Evolutionary conservation across 2,113 vertebrate species (phyloP), one percentile per base, ranked within the genome.

Genomic region (Hyla sarda): DNA sequence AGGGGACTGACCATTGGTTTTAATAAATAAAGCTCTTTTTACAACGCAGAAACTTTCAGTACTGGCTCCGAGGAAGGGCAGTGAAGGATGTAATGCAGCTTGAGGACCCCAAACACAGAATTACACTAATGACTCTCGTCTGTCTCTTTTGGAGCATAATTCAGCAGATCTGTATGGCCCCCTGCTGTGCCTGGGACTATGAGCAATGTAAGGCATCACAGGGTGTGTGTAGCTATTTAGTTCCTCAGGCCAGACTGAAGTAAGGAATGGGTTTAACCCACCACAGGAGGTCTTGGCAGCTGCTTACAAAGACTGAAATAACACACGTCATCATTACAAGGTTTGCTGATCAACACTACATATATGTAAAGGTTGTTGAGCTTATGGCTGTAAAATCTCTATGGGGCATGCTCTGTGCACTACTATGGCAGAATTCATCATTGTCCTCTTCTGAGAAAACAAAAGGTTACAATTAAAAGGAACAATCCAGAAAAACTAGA

Each of bases 61-160:
- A 37, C 54, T 25, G n/a, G 14, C 41, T 21, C 41, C 34, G 50
- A 52, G 5, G 30, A 48, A 16, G 1, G 45, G 21, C 47, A 73
- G 50, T 12, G 28, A n/a, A 75, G 52, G 47, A 74, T 75, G 69
- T 47, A 30, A 60, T 25, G 41, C 58, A 28, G 32, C 14, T 28
- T 30, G 16, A 52, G 23, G 71, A 75, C 69, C 52, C 34, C 37
- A 56, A 72, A 14, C 69, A 83, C 69, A 52, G 50, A 67, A 37
- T 65, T 72, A 47, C 23, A 72, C 82, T 72, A 37, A 83, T 83
- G 62, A 83, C 32, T 56, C 67, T 25, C 34, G 12, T 19, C 67
- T 83, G 82, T 56, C 30, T 30, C 19, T 62, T 34, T 0, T n/a
- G 52, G 14, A 83, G 47, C 37, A n/a, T 37, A 62, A 23, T 69